A percentile compares a stretch with the other conserved stretches of the same genome.
These are phyloP conservation scores for Oceanodroma tethys DNA, from an alignment of 2,113 vertebrate species.

Conservation along the genomic window DNA sequence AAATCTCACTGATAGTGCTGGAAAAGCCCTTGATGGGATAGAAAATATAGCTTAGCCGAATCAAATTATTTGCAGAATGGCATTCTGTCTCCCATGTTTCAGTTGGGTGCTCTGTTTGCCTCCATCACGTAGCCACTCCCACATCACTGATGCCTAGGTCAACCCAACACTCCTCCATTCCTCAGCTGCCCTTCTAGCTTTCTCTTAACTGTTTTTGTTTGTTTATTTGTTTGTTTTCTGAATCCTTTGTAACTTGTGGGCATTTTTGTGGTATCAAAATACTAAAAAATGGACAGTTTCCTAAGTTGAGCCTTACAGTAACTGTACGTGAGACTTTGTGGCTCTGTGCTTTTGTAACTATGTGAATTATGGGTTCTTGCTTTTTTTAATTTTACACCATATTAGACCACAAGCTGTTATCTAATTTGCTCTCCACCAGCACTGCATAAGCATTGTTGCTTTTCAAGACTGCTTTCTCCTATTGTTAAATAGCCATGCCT, in stretches of 20 bases:
- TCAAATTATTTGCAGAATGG: not conserved
- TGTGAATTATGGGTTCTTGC: not conserved
- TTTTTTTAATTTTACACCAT: not conserved
- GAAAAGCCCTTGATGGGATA: not conserved
- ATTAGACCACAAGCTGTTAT: not conserved
- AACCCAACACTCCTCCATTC: not conserved
- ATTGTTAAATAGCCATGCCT: not conserved
- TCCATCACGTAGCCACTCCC: not conserved
- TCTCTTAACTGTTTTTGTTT: not conserved
- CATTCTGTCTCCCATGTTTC: not conserved
- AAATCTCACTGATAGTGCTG: not conserved
- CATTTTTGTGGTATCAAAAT: not conserved
- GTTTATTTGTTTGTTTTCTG: not conserved
- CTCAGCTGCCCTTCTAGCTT: not conserved
- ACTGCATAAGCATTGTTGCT: not conserved
- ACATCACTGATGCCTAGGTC: not conserved
- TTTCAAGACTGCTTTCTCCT: not conserved
- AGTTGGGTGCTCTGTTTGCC: not conserved
- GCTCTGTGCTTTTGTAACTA: not conserved
- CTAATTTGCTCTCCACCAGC: not conserved
- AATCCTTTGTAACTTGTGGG: not conserved
- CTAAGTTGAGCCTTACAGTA: not conserved
- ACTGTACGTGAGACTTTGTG: not conserved
- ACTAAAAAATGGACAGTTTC: not conserved
- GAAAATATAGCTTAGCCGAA: not conserved